Evolutionary conservation across 2,113 vertebrate species (phyloP).

Genomic region (Tor tambroides): DNA sequence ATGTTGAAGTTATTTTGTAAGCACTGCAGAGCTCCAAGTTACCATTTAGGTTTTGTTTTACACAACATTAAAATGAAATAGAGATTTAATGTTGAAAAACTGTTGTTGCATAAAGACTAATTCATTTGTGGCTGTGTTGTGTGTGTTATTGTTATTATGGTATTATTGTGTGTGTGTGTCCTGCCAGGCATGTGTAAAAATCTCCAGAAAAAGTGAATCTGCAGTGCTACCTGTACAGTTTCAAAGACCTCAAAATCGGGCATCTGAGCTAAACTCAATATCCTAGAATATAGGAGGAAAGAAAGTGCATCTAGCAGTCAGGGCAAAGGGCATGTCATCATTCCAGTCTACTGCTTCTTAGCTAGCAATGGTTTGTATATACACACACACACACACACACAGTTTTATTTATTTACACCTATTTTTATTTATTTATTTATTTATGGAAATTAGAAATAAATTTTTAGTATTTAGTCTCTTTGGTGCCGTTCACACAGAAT

Average conservation of each 20-base stretch:
- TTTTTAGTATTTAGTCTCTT: too few species aligned
- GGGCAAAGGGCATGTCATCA: slow-evolving; percentile 83
- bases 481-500: too few species aligned
- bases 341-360: slow-evolving; percentile 83
- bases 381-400: slow-evolving; percentile 48
- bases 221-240: slow-evolving; percentile 83
- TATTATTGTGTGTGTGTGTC: slow-evolving; percentile 2
- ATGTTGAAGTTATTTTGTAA: background rate
- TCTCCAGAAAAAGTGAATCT: too few species aligned
- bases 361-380: slow-evolving; percentile 75
- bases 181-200: slow-evolving; percentile 80
- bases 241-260: slow-evolving; percentile 81
- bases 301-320: too few species aligned
- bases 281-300: too few species aligned
- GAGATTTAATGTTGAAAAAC: background rate
- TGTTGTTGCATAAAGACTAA: background rate
- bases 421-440: too few species aligned
- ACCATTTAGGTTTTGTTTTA: background rate
- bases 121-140: too few species aligned
- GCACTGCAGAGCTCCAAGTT: background rate
- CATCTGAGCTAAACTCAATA: slow-evolving; percentile 79
- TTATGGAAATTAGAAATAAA: too few species aligned
- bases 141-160: too few species aligned
- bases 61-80: background rate
- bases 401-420: too few species aligned